A percentile compares a stretch with the other conserved stretches of the same genome.
These are phyloP conservation scores for Sarcophaga subvicina DNA, from an alignment of 2,888 invertebrate species.

Conservation along the genomic window DNA sequence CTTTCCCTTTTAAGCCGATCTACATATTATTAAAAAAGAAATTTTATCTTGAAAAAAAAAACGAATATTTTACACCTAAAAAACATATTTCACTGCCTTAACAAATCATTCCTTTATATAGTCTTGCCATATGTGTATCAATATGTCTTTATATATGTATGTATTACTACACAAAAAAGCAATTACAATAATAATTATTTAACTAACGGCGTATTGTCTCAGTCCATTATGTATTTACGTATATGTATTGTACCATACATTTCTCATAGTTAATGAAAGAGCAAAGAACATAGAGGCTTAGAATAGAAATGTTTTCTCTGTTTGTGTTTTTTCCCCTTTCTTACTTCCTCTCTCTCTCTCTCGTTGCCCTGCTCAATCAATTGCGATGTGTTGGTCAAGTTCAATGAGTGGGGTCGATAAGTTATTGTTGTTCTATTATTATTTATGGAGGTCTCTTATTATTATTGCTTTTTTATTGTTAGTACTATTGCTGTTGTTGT, in stretches of 20 bases:
- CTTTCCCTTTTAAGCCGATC: too few species aligned
- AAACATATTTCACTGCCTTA: too few species aligned
- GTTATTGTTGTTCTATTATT: slow-evolving; percentile 57
- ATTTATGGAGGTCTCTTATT: slow-evolving; percentile 41
- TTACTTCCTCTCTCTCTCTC: not conserved
- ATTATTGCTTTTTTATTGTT: slow-evolving; percentile 7
- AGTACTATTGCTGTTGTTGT: not conserved
- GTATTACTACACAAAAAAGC: not conserved
- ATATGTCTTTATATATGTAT: not conserved
- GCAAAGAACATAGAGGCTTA: not conserved
- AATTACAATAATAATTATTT: slow-evolving; percentile 14
- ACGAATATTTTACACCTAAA: too few species aligned
- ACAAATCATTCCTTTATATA: not conserved
- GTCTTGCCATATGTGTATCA: not conserved
- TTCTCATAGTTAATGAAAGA: not conserved
- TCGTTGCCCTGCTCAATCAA: not conserved
- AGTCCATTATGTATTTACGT: not conserved
- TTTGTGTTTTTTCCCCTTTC: not conserved
- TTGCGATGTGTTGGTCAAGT: slow-evolving; percentile 42
- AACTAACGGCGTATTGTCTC: not conserved
- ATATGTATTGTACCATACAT: not conserved
- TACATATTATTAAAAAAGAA: too few species aligned
- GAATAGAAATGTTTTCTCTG: not conserved
- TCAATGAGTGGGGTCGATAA: slow-evolving; percentile 56
- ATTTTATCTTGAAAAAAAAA: too few species aligned